Evolutionary conservation across 1,140 invertebrate genomes (phyloP).

Genomic region (Asobara japonica): DNA sequence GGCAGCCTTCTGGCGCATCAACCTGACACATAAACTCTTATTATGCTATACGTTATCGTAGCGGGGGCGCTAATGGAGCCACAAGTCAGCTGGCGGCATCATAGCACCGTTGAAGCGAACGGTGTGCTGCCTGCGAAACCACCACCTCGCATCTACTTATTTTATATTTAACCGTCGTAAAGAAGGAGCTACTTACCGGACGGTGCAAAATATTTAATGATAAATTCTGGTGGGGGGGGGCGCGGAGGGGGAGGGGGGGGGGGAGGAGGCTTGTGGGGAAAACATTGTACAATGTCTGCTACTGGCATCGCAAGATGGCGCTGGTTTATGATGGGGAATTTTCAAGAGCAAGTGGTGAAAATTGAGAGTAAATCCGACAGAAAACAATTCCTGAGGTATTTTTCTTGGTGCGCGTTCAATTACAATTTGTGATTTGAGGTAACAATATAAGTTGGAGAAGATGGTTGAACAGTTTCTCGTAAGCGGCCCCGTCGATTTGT

Average conservation of each 20-base stretch:
- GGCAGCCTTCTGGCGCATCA: slow-evolving; percentile 64
- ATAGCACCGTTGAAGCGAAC: slow-evolving; percentile 27
- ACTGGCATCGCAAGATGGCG: background rate
- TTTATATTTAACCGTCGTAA: slow-evolving; percentile 67
- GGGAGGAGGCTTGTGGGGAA: too few relatives aligned
- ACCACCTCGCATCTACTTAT: slow-evolving; percentile 62
- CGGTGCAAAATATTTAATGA: slow-evolving; percentile 57
- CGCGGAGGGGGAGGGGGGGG: background rate
- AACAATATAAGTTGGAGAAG: too few relatives aligned
- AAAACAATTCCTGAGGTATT: too few relatives aligned
- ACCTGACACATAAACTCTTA: slow-evolving; percentile 68
- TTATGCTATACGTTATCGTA: slow-evolving; percentile 65
- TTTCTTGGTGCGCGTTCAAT: too few relatives aligned
- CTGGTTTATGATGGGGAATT: background rate
- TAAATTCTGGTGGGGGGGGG: slow-evolving; percentile 41
- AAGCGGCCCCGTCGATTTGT: too few relatives aligned
- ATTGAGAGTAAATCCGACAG: too few relatives aligned
- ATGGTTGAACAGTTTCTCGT: too few relatives aligned
- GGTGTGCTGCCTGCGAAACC: slow-evolving; percentile 48
- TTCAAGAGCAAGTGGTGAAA: background rate
- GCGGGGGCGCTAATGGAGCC: slow-evolving; percentile 65
- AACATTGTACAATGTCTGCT: background rate
- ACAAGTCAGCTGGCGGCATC: slow-evolving; percentile 61
- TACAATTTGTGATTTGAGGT: too few relatives aligned
- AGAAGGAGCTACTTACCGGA: slow-evolving; percentile 63